Base-by-base conservation (phyloP, 2,797 vertebrate genomes). In the Anguilla megastoma region DNA sequence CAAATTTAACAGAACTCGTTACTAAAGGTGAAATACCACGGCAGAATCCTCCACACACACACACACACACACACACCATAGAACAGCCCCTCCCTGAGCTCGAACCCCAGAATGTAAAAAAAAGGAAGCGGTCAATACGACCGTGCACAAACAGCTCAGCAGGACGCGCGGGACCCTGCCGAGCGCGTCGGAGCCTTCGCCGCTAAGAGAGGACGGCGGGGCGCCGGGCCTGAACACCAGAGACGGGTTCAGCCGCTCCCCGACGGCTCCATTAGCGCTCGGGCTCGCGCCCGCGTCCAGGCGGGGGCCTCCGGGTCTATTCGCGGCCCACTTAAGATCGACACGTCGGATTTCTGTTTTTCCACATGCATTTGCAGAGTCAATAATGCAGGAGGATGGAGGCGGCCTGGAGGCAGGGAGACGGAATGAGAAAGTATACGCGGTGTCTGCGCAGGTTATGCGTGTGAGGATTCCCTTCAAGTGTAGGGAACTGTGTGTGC, bases 341-440 rank as follows among this genome's bases (percentile, higher is more conserved):
- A 56, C 71, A 60, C 36, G 33, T 58, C 66, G 36, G 54, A n/a
- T 63, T 82, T 63, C n/a, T 45, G 14, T 82, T 82, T 24, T 58
- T 76, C 56, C 18, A 76, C 14, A 82, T 33, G 33, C 52, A 58
- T 87, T 58, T 45, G 33, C 30, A 83, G 85, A 86, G 86, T 85
- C 82, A 76, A 33, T 63, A 86, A 45, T 52, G 16, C 21, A 24
- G 54, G 50, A 52, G 48, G 50, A 30, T 27, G 9, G 27, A 52
- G 52, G 12, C 3, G n/a, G 66, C 0, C 24, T 33, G 36, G 0
- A 10, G 45, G 33, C 2, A 60, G 63, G 80, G 3, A 63, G 3
- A 86, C 12, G 3, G 82, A 50, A 12, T 54, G 18, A 84, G 41
- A 84, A n/a, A 50, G 10, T 12, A 52, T 52, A 27, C 83, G 56